phyloP scores from a whole-genome alignment of 2,888 invertebrate genomes.

The Leucozona laternaria region DNA sequence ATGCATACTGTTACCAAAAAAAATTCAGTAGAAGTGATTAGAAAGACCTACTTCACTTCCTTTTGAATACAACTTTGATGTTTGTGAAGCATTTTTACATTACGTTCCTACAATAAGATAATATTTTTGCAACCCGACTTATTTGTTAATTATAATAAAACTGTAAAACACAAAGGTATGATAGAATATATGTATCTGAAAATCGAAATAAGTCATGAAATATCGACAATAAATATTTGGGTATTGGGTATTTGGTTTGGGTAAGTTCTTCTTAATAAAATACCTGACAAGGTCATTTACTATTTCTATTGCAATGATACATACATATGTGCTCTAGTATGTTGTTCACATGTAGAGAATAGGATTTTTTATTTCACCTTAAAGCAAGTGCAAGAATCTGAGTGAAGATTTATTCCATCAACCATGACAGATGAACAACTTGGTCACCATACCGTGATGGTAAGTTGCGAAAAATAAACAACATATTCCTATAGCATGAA shows the following conservation, averaged over 20 bases:
- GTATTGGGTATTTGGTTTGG: too few species aligned
- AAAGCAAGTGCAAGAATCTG: slow-evolving; percentile 16
- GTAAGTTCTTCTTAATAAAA: not conserved
- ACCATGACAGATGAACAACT: slow-evolving; percentile 70
- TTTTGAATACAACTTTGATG: not conserved
- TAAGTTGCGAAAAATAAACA: slow-evolving; percentile 64
- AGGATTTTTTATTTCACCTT: slow-evolving; percentile 12
- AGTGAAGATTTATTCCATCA: slow-evolving; percentile 58
- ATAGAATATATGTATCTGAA: too few species aligned
- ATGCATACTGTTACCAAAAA: too few species aligned
- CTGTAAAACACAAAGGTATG: too few species aligned
- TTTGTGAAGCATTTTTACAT: not conserved
- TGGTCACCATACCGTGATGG: slow-evolving; percentile 67
- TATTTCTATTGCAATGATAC: not conserved
- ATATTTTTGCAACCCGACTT: slow-evolving; percentile 12
- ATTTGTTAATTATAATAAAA: not conserved
- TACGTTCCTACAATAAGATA: not conserved
- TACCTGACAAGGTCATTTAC: slow-evolving; percentile 15
- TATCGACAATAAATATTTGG: too few species aligned
- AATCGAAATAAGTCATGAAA: not conserved
- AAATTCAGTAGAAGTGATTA: not conserved
- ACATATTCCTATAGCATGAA: slow-evolving; percentile 23
- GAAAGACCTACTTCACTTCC: not conserved
- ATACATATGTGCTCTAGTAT: not conserved
- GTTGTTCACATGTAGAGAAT: not conserved